These are phyloP conservation scores for Oligia strigilis DNA, from an alignment of 2,888 invertebrate genomes.

Conservation along the genomic window DNA sequence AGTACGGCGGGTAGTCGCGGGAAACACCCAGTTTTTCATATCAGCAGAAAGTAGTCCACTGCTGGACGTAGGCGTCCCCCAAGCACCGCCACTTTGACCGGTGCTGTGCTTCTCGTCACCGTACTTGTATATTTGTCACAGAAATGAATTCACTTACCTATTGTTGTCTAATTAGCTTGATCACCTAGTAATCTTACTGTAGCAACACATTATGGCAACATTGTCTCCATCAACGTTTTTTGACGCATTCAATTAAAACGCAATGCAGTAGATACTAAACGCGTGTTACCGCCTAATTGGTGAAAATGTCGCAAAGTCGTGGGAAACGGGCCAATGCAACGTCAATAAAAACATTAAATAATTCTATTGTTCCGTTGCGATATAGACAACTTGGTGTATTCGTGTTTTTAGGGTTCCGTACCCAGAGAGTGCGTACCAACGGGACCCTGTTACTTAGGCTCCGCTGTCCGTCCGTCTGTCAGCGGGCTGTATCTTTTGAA, in stretches of 20 bases:
- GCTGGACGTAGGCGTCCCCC: no score
- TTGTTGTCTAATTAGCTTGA: background rate
- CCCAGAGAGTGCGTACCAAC: no score
- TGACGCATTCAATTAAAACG: conserved; percentile 50
- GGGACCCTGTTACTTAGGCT: background rate
- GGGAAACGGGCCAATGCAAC: conserved; percentile 75
- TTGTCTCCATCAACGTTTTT: conserved; percentile 38
- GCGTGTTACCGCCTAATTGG: conserved; percentile 66
- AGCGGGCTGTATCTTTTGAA: background rate
- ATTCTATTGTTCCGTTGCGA: conserved; percentile 71
- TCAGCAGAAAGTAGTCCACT: no score
- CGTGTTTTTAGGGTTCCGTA: conserved; percentile 44
- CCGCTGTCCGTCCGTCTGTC: background rate
- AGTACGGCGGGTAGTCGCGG: no score
- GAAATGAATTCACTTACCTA: background rate
- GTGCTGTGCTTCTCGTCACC: no score
- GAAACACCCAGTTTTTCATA: no score
- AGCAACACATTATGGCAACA: conserved; percentile 36
- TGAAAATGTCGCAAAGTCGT: conserved; percentile 78
- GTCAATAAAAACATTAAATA: conserved; percentile 69
- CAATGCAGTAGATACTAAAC: conserved; percentile 64
- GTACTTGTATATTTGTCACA: background rate
- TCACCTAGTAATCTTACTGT: conserved; percentile 12
- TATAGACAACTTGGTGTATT: conserved; percentile 61
- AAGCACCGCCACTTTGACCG: no score